Conservation (phyloP, 2,888 invertebrate genomes). For the Polydrusus pterygomalis region DNA sequence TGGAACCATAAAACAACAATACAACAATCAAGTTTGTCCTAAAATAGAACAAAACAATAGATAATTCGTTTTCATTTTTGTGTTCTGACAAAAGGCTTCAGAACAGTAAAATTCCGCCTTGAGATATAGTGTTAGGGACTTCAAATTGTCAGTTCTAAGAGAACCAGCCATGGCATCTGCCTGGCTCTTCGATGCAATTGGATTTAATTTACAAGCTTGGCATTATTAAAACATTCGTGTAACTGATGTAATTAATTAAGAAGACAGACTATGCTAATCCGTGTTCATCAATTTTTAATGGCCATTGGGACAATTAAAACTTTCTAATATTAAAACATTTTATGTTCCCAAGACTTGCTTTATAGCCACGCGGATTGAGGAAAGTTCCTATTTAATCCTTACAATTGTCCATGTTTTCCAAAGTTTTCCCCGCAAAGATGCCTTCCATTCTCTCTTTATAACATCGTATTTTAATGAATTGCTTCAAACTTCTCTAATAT, state of each 20-base stretch:
- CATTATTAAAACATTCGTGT: conserved; percentile 56
- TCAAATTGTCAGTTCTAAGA: no score
- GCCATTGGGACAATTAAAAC: conserved; percentile 66
- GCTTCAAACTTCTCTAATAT: conserved; percentile 48
- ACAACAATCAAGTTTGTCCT: no score
- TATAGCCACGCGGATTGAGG: conserved; percentile 61
- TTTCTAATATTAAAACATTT: conserved; percentile 64
- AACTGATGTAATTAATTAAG: conserved; percentile 57
- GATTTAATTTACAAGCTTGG: conserved; percentile 53
- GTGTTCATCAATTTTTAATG: conserved; percentile 67
- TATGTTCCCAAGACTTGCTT: conserved; percentile 60
- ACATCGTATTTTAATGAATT: conserved; percentile 50
- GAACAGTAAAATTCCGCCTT: no score
- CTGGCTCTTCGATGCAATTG: conserved; percentile 47
- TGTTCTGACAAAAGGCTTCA: no score
- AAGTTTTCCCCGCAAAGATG: conserved; percentile 62
- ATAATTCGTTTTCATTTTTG: no score
- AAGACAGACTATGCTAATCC: conserved; percentile 62
- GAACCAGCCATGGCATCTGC: conserved; percentile 33
- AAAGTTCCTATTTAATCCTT: conserved; percentile 63
- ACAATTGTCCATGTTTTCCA: conserved; percentile 63
- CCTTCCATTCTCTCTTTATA: conserved; percentile 51
- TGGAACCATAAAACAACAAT: no score
- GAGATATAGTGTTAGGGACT: no score
- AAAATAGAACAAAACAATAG: no score